Evolutionary conservation across 2,113 vertebrate genomes (phyloP).

Genomic region (Antigone vipio): DNA sequence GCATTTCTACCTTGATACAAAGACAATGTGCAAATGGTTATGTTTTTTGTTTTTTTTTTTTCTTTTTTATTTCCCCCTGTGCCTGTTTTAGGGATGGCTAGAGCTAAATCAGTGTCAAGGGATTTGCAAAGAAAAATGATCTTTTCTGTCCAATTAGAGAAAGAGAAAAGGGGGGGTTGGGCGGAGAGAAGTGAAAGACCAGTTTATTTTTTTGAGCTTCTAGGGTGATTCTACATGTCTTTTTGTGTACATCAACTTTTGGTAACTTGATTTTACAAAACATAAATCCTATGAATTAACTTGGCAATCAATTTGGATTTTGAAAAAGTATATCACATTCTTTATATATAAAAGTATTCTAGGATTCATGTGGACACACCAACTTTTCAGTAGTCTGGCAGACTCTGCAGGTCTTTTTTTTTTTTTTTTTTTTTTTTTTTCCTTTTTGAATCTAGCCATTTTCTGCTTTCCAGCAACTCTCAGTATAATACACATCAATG

Average conservation of each 20-base stretch:
- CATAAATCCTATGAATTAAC: not conserved
- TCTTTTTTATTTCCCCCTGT: not conserved
- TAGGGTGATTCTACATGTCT: not conserved
- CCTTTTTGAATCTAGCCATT: not conserved
- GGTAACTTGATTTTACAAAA: not conserved
- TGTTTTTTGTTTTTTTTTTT: not conserved
- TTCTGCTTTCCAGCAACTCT: not conserved
- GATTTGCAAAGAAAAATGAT: not conserved
- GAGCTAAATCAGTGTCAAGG: not conserved
- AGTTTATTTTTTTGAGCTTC: not conserved
- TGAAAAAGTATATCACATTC: not conserved
- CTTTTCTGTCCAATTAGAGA: not conserved
- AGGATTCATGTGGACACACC: not conserved
- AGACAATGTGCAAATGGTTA: not conserved
- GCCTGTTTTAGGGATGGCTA: not conserved
- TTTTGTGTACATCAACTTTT: not conserved
- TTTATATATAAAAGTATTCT: not conserved
- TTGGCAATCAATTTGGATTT: not conserved
- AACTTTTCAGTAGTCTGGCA: not conserved
- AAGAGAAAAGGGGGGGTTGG: not conserved
- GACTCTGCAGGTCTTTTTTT: not conserved
- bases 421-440: no score
- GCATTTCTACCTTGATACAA: not conserved
- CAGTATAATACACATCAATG: no score
- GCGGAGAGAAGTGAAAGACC: fast-evolving